Base-by-base conservation (phyloP, 2,113 vertebrate genomes). In the Hystrix cristata region DNA sequence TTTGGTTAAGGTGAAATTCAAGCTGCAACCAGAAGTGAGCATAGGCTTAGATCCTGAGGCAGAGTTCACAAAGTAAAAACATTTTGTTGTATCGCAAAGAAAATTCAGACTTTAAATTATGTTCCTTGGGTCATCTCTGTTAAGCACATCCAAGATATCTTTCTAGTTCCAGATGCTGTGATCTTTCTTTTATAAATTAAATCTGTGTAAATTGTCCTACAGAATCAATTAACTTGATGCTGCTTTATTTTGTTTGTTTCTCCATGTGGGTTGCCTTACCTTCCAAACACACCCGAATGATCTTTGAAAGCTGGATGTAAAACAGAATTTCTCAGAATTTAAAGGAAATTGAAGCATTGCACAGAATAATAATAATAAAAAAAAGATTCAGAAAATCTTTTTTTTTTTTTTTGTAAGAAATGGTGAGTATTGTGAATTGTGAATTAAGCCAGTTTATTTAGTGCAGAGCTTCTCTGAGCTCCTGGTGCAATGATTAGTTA, bases 71-170 rank as follows among this genome's bases (percentile, higher is more conserved):
- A 67, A 76, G 23, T 62, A 65, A 76, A 91, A 62, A 1, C 0
- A 29, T 87, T 95, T 94, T 86, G 51, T 67, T 53, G 5, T 19
- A 69, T 69, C 11, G 16, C 87, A 74, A 48, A 14, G 93, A n/a
- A 82, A 93, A 91, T 21, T 53, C n/a, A 91, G 13, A 27, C 86
- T 96, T 83, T 31, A 92, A 90, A 92, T 95, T 9, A 85, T 76
- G 14, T 1, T 90, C 10, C 38, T 87, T 95, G 64, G 57, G 31
- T 86, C 43, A 72, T 72, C n/a, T 43, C 62, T 91, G 16, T 31
- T 87, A 95, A 79, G 27, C 5, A n/a, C 16, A 69, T 87, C 13
- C 87, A 57, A 69, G 38, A 80, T 69, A 62, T 15, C 18, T 60
- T 86, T 46, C 34, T 74, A 76, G 78, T 81, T 94, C 27, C 69